Base-by-base conservation (phyloP, 2,797 vertebrate genomes). In the Petrocephalus schoutedeni region DNA sequence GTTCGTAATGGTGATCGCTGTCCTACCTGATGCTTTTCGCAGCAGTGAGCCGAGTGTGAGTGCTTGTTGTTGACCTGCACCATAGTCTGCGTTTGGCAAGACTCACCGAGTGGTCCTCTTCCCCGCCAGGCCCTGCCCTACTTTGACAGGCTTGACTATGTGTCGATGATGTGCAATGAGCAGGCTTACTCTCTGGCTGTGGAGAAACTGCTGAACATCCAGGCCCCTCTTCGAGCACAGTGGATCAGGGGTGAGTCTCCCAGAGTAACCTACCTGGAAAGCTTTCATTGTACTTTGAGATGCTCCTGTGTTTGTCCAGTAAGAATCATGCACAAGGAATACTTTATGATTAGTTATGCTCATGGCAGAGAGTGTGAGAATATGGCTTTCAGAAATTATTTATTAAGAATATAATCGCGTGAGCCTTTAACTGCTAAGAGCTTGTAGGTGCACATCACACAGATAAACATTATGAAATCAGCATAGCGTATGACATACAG, bases 161-260 rank as follows among this genome's bases (percentile, higher is more conserved):
- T 99, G 49, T 99, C 98, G 90, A 98, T 99, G 98, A 99, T 99
- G 98, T 99, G 98, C 87, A 99, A 99, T 0, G 98, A 99, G 80
- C 92, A 99, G 91, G 97, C 96, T 0, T 99, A 98, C 85, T 95
- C 98, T 0, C 92, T 99, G 90, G 98, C 98, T 0, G 97, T 99
- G 90, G 98, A 99, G 92, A 98, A 96, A 89, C 93, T 99, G 88
- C 96, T 99, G 16, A 99, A 99, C 92, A 98, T 99, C 93, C 94
- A 94, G 14, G 96, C 97, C 0, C 98, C 98, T 0, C 89, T 49
- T 0, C 95, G 98, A 0, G 98, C 98, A 0, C 95, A 98, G 93
- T 99, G 98, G 98, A 99, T 99, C 93, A 95, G 98, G 96, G 98
- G 98, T 99, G 91, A 45, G 12, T 1, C 1, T 23, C 9, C 0